A percentile compares a stretch with the other conserved stretches of the same genome.
phyloP scores from a whole-genome alignment of 1,140 invertebrate genomes.

The Drosophila simulans region DNA sequence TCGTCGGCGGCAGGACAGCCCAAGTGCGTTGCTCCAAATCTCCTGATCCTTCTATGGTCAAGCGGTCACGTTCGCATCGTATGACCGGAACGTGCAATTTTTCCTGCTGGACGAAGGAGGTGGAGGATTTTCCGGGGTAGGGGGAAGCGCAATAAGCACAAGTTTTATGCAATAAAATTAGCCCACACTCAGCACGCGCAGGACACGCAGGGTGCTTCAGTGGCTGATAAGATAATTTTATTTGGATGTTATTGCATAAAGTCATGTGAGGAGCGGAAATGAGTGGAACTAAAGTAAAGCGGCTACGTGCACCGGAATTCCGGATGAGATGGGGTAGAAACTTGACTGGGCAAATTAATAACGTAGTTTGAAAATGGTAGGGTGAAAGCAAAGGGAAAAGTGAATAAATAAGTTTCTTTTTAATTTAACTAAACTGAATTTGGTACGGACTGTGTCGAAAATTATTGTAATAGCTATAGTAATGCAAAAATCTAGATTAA shows the following conservation, averaged over 20 bases:
- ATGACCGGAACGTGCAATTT: slow-evolving; percentile 79
- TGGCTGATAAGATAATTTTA: slow-evolving; percentile 81
- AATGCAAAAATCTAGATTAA: no score
- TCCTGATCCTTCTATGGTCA: slow-evolving; percentile 40
- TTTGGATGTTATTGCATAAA: slow-evolving; percentile 81
- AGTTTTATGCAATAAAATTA: slow-evolving; percentile 82
- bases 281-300: slow-evolving; percentile 77
- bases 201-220: slow-evolving; percentile 66
- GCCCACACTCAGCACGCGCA: slow-evolving; percentile 51
- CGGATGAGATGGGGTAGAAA: background rate
- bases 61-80: slow-evolving; percentile 75
- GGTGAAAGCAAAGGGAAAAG: background rate
- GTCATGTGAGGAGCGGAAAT: slow-evolving; percentile 78
- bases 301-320: slow-evolving; percentile 54
- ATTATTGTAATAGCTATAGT: no score
- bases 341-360: slow-evolving; percentile 45
- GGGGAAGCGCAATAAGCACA: slow-evolving; percentile 68
- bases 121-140: slow-evolving; percentile 12
- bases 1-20: slow-evolving; percentile 14
- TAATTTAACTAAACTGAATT: background rate
- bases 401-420: background rate
- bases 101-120: slow-evolving; percentile 12
- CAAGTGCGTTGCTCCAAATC: slow-evolving; percentile 33
- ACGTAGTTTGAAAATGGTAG: slow-evolving; percentile 48
- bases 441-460: no score